Conservation (phyloP, 2,888 invertebrate species). For the Labia minor region DNA sequence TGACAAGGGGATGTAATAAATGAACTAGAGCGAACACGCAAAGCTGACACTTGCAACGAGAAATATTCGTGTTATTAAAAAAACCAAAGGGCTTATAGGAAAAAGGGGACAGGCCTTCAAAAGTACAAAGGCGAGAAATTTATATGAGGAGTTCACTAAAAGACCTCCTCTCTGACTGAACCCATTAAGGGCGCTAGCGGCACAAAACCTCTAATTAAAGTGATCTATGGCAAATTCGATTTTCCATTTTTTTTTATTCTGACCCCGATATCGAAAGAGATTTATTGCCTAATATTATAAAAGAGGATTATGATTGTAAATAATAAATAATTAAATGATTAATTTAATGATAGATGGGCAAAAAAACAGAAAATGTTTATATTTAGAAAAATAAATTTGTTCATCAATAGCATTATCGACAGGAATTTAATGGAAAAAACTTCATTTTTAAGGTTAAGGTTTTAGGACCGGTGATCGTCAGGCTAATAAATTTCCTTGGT, state of each 20-base stretch:
- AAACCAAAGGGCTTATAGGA: neutral
- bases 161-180: neutral
- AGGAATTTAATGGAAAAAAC: no score
- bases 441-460: no score
- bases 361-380: no score
- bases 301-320: slow-evolving; percentile 1
- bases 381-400: no score
- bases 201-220: slow-evolving; percentile 13
- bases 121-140: slow-evolving; percentile 13
- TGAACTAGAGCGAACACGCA: neutral
- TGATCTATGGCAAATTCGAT: slow-evolving; percentile 13
- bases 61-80: slow-evolving; percentile 8
- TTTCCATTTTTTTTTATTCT: neutral
- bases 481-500: no score
- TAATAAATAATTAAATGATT: neutral
- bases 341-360: no score
- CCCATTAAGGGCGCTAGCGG: neutral
- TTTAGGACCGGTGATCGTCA: no score
- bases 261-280: neutral
- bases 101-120: neutral
- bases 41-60: neutral
- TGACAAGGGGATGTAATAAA: neutral
- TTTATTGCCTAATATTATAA: neutral
- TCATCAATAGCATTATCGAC: no score
- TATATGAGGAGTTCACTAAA: neutral